phyloP scores from a whole-genome alignment of 2,797 vertebrate genomes.

The Alosa sapidissima region DNA sequence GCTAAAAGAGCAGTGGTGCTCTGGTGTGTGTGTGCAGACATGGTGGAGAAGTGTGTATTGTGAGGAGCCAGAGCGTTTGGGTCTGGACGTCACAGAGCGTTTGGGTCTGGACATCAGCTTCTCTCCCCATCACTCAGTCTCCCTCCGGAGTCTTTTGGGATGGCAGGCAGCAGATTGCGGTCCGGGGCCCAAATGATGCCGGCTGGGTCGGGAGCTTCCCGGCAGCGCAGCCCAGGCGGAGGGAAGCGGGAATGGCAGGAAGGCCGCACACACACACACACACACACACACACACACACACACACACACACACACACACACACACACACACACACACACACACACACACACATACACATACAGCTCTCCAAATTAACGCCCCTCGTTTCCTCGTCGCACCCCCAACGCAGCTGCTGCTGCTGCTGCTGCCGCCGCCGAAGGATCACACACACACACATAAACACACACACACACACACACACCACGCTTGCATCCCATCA shows the following conservation, averaged over 20 bases:
- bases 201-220: not conserved
- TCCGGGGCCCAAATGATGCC: not conserved
- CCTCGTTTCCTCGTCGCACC: not conserved
- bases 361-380: conserved; percentile 4
- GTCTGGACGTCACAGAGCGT: too few species aligned
- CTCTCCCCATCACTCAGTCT: not conserved
- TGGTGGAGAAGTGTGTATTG: not conserved
- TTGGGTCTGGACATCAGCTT: too few species aligned
- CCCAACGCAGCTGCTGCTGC: not conserved
- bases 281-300: conserved; percentile 7
- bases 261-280: not conserved
- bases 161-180: not conserved
- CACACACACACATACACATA: not conserved
- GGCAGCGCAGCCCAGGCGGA: not conserved
- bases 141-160: not conserved
- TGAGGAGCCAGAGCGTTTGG: too few species aligned
- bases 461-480: not conserved
- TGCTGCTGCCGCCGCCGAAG: not conserved
- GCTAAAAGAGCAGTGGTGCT: not conserved
- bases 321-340: too few species aligned
- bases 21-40: not conserved
- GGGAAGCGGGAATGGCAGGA: not conserved
- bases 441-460: not conserved
- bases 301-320: not conserved
- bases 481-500: conserved; percentile 50